These are phyloP conservation scores for Lottia gigantea DNA, from an alignment of 2,888 invertebrate genomes.

Conservation along the genomic window DNA sequence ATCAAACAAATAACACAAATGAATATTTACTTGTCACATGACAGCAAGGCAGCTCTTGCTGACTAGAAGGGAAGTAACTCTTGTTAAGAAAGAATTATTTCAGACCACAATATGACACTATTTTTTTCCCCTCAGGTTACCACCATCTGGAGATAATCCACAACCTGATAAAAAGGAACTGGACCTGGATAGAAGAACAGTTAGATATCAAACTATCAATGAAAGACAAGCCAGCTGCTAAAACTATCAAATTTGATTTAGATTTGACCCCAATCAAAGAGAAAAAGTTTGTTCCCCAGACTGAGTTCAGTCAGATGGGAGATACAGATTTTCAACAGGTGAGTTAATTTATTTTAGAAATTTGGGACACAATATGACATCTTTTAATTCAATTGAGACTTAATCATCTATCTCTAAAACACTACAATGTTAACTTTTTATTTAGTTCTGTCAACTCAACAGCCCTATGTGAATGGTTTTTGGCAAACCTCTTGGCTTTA, in stretches of 20 bases:
- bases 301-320: constrained; percentile 53
- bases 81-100: no score
- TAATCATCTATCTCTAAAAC: no score
- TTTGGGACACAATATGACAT: no score
- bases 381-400: no score
- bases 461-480: no score
- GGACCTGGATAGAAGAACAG: constrained; percentile 57
- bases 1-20: no score
- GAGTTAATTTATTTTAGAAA: constrained; percentile 31
- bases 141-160: constrained; percentile 43
- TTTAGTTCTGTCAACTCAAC: no score
- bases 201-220: constrained; percentile 53
- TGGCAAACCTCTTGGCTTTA: no score
- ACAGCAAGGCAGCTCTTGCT: no score
- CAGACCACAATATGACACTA: neutral
- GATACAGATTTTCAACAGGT: constrained; percentile 56
- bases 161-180: constrained; percentile 55
- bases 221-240: constrained; percentile 21
- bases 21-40: no score
- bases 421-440: no score
- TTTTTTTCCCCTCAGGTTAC: constrained; percentile 38
- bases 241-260: constrained; percentile 7
- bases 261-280: constrained; percentile 22
- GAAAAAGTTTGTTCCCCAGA: constrained; percentile 46
- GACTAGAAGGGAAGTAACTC: no score